Percentiles rank a stretch among this genome's conserved stretches.
phyloP scores from a whole-genome alignment of 2,888 invertebrate genomes.

The Cabera pusaria region DNA sequence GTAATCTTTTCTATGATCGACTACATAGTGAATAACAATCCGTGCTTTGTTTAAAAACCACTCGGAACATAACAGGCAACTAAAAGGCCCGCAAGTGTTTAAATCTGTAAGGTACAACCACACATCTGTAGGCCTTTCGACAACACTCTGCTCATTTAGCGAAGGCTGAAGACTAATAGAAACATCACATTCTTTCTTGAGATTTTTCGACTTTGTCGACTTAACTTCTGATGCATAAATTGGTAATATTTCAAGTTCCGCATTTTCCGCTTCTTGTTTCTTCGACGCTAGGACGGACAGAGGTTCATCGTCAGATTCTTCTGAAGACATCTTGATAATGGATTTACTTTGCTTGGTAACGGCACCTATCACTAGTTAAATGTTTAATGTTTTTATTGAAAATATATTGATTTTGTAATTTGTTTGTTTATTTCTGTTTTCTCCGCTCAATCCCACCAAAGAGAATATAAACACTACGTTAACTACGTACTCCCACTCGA shows the following conservation, averaged over 20 bases:
- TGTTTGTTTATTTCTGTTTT: too few species aligned
- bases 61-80: slow-evolving; percentile 71
- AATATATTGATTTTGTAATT: too few species aligned
- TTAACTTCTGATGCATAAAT: slow-evolving; percentile 30
- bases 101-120: slow-evolving; percentile 78
- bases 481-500: too few species aligned
- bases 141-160: slow-evolving; percentile 33
- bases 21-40: slow-evolving; percentile 72
- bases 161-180: slow-evolving; percentile 42
- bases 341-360: too few species aligned
- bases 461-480: too few species aligned
- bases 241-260: slow-evolving; percentile 25
- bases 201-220: slow-evolving; percentile 43
- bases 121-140: slow-evolving; percentile 69
- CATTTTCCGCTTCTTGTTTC: slow-evolving; percentile 31
- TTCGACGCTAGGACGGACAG: slow-evolving; percentile 63
- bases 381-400: too few species aligned
- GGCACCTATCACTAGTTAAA: neutral
- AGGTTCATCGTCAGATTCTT: slow-evolving; percentile 77
- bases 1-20: slow-evolving; percentile 78
- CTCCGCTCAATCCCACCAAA: too few species aligned
- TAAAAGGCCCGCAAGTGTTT: slow-evolving; percentile 70
- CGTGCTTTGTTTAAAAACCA: slow-evolving; percentile 77
- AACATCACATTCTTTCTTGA: slow-evolving; percentile 34
- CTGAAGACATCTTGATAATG: slow-evolving; percentile 40